Evolutionary conservation across 1,140 invertebrate genomes (phyloP).

Genomic region (Zelostemma sp.): DNA sequence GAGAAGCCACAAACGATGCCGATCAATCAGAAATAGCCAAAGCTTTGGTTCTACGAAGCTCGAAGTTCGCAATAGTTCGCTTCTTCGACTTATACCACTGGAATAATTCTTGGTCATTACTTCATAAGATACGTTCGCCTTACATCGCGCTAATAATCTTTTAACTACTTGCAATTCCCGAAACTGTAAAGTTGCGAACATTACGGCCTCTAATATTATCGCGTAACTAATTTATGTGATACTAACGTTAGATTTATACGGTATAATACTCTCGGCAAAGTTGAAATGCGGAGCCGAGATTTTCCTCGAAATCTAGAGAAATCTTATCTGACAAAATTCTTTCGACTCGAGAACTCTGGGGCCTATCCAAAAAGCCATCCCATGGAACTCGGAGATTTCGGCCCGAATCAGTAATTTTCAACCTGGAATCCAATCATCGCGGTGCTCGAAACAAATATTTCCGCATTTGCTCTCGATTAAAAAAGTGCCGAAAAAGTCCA

Average conservation of each 20-base stretch:
- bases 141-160: no score
- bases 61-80: conserved; percentile 27
- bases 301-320: not conserved
- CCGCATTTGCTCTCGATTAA: no score
- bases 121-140: no score
- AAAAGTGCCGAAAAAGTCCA: no score
- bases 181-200: not conserved
- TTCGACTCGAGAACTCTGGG: not conserved
- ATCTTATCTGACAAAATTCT: not conserved
- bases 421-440: no score
- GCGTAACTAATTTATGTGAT: conserved; percentile 21
- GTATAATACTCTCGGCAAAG: not conserved
- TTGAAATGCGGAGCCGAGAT: not conserved
- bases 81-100: conserved; percentile 30
- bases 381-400: not conserved
- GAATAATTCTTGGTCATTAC: no score
- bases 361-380: not conserved
- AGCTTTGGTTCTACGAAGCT: conserved; percentile 13
- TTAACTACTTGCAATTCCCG: not conserved
- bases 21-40: conserved; percentile 27
- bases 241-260: conserved; percentile 16
- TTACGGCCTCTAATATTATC: conserved; percentile 2
- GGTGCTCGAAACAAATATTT: no score
- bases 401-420: not conserved
- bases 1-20: not conserved